Evolutionary conservation across 2,797 vertebrate species (phyloP).

Genomic region (Danio kyathit): DNA sequence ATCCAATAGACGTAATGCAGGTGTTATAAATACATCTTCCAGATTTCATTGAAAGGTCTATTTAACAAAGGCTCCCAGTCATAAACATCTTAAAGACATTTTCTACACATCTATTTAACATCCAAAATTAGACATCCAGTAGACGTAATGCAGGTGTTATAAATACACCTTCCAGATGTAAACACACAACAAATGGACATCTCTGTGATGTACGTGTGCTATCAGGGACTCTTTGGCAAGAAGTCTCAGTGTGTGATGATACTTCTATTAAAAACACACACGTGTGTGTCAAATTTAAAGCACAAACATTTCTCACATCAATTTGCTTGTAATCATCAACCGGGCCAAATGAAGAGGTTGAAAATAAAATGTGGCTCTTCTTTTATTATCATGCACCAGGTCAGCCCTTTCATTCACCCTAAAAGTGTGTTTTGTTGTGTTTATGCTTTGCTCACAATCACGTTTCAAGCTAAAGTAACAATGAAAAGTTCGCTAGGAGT

Average conservation of each 20-base stretch:
- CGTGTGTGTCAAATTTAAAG: not conserved
- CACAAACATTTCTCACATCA: not conserved
- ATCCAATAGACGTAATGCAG: too few species aligned
- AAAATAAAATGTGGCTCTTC: conserved; percentile 5
- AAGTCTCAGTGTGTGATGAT: conserved; percentile 57
- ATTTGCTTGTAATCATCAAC: conserved; percentile 6
- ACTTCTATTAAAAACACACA: conserved; percentile 46
- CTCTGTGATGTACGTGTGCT: too few species aligned
- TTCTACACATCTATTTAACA: too few species aligned
- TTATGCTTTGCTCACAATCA: not conserved
- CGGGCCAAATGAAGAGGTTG: not conserved
- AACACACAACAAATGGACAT: too few species aligned
- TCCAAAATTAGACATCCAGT: too few species aligned
- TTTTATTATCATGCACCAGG: conserved; percentile 7
- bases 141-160: too few species aligned
- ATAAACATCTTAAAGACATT: too few species aligned
- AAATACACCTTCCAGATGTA: too few species aligned
- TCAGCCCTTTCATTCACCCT: conserved; percentile 32
- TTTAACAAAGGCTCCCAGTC: too few species aligned
- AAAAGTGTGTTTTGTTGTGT: not conserved
- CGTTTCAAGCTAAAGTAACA: not conserved
- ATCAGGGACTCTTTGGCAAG: conserved; percentile 75
- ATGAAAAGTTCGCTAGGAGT: not conserved
- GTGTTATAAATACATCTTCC: too few species aligned
- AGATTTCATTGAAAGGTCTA: too few species aligned